Evolutionary conservation across 2,797 vertebrate genomes (phyloP).

Genomic region (Coracias cyanogaster): DNA sequence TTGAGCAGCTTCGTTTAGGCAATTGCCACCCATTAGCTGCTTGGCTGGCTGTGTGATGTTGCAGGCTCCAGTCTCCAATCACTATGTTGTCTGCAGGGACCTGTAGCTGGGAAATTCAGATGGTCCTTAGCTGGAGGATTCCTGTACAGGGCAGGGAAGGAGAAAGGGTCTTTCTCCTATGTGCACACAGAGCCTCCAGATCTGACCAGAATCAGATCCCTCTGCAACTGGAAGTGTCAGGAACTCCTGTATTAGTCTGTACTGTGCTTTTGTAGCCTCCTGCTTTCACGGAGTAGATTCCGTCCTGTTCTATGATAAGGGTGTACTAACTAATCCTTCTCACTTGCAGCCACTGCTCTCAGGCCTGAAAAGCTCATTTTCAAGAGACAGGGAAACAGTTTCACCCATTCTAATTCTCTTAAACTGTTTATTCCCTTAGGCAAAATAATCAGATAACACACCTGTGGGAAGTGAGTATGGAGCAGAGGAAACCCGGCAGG

Average conservation of each 20-base stretch:
- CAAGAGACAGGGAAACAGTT: not conserved
- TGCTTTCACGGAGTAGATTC: not conserved
- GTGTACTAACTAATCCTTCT: not conserved
- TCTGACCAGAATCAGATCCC: not conserved
- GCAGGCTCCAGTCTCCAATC: not conserved
- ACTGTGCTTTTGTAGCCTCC: not conserved
- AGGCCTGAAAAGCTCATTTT: constrained; percentile 22
- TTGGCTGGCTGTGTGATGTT: accelerated
- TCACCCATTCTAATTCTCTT: constrained; percentile 27
- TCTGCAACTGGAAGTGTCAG: not conserved
- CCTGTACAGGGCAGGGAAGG: not conserved
- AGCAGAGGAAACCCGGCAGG: constrained; percentile 45
- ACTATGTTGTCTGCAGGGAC: not conserved
- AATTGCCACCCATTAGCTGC: not conserved
- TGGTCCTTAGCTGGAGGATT: not conserved
- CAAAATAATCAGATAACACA: constrained; percentile 65
- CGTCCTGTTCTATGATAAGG: not conserved
- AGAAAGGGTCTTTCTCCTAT: not conserved
- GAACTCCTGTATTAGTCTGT: not conserved
- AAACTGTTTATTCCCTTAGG: constrained; percentile 66
- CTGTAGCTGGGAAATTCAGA: not conserved
- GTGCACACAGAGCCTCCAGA: not conserved
- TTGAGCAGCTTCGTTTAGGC: not conserved
- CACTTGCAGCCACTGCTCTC: not conserved
- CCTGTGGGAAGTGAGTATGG: constrained; percentile 57